These are phyloP conservation scores for Monochamus saltuarius DNA, from an alignment of 1,140 invertebrate genomes.

Conservation along the genomic window DNA sequence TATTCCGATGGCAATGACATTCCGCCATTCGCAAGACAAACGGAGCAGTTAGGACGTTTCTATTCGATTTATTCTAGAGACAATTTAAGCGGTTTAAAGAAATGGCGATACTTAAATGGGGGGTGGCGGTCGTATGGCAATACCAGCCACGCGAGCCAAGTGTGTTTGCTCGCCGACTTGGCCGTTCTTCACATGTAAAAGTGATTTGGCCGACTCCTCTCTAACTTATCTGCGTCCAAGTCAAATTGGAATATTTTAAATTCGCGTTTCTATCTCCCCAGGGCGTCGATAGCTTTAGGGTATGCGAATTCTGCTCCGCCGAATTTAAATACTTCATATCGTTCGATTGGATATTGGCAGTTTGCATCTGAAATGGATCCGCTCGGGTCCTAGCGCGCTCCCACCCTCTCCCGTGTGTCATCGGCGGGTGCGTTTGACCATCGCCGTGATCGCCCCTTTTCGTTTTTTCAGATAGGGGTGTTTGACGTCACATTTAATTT, in stretches of 20 bases:
- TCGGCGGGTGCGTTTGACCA: neutral
- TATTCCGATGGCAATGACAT: constrained; percentile 8
- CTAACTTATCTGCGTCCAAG: constrained; percentile 40
- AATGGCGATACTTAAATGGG: constrained; percentile 40
- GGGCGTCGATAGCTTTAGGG: constrained; percentile 32
- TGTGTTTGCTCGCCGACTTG: neutral
- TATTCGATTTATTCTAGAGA: constrained; percentile 45
- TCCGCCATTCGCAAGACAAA: constrained; percentile 21
- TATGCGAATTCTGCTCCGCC: constrained; percentile 18
- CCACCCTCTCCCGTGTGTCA: neutral
- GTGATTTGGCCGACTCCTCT: constrained; percentile 21
- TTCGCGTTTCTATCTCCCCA: constrained; percentile 33
- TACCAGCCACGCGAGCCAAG: constrained; percentile 23
- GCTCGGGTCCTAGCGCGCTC: no score
- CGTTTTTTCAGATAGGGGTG: no score
- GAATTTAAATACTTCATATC: constrained; percentile 33
- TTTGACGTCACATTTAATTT: no score
- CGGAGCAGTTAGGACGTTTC: constrained; percentile 23
- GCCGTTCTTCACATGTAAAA: constrained; percentile 11
- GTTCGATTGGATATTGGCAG: neutral
- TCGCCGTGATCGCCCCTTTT: no score
- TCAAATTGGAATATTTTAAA: constrained; percentile 43
- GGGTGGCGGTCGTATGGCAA: constrained; percentile 31
- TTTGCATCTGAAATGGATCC: no score
- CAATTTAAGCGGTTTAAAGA: constrained; percentile 47